phyloP scores from a whole-genome alignment of 2,888 invertebrate genomes.

The Galerucella nymphaeae region DNA sequence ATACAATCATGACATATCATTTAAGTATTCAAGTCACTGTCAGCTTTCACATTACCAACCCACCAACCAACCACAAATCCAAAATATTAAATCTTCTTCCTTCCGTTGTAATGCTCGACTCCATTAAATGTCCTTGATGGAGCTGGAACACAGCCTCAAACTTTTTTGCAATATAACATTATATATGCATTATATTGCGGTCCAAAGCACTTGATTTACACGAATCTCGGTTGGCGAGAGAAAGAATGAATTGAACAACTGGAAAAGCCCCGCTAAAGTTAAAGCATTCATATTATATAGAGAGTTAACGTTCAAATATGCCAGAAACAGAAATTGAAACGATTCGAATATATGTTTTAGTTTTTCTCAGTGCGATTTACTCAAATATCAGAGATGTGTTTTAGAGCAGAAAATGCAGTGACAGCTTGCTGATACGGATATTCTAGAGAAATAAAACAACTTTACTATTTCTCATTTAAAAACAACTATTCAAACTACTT shows the following conservation, averaged over 20 bases:
- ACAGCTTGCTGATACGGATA: background rate
- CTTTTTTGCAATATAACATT: conserved; percentile 66
- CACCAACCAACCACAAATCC: conserved; percentile 8
- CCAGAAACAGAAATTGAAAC: conserved; percentile 67
- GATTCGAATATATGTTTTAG: conserved; percentile 64
- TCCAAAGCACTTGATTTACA: conserved; percentile 54
- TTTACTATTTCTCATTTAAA: background rate
- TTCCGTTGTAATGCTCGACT: conserved; percentile 21
- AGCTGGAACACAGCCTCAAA: conserved; percentile 52
- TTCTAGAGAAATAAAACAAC: background rate
- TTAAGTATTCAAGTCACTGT: background rate
- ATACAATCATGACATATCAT: conserved; percentile 6
- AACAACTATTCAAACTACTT: background rate
- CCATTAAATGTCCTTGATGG: conserved; percentile 31
- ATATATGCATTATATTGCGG: conserved; percentile 66
- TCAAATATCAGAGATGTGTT: conserved; percentile 52
- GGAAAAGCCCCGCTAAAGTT: conserved; percentile 62
- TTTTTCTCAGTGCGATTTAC: conserved; percentile 58
- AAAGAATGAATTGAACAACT: conserved; percentile 59
- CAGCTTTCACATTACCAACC: conserved; percentile 7
- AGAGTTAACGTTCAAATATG: conserved; percentile 66
- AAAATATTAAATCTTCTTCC: conserved; percentile 20
- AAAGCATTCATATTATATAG: conserved; percentile 66
- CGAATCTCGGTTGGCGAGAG: conserved; percentile 50
- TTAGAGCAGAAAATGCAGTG: conserved; percentile 30